Base-by-base conservation (phyloP, 2,888 invertebrate species). In the Drosophila silvestris region DNA sequence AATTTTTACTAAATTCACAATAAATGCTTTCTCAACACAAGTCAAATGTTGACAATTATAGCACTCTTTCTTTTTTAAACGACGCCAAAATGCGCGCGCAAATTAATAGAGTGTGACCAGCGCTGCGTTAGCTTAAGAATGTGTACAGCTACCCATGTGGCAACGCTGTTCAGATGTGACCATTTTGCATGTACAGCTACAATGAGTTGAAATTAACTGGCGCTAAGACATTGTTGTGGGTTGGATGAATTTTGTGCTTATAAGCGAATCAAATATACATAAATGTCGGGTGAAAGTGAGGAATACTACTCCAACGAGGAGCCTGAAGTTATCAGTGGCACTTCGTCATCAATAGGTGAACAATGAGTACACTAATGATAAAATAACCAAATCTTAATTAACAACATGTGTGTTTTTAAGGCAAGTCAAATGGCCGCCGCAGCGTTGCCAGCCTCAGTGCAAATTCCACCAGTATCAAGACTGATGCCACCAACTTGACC, bases 281-380 rank as follows among this genome's bases (percentile, higher is more conserved):
- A 30, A 56, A 78, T 81, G 74, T 68, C 65, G 4, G 85, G 83
- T 67, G 79, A 76, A 39, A 76, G 84, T 19, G 79, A 74, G 4
- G 61, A 76, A 22, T 76, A 68, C 41, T 75, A 64, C 30, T 65
- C 58, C 12, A 61, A 77, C 3, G 81, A 77, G 7, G 77, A 73
- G n/a, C 59, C 54, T 4, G 60, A 57, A n/a, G 62, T 79, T 0
- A 68, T 56, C 62, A 64, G 56, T n/a, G 37, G 14, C 7, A 56
- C 74, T 0, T 47, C 64, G 32, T 81, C 81, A 0, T 54, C 70
- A 28, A 71, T 70, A 47, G 88, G 90, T 85, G 30, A 57, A 19
- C 10, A n/a, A 22, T 26, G 22, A 16, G 16, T 22, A 5, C 10
- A 22, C 53, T 2, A 14, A 19, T 22, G 3, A 33, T 9, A 6